A percentile compares a stretch with the other conserved stretches of the same genome.
Evolutionary conservation across 2,113 vertebrate genomes (phyloP).

Genomic region (Cheirogaleus medius): DNA sequence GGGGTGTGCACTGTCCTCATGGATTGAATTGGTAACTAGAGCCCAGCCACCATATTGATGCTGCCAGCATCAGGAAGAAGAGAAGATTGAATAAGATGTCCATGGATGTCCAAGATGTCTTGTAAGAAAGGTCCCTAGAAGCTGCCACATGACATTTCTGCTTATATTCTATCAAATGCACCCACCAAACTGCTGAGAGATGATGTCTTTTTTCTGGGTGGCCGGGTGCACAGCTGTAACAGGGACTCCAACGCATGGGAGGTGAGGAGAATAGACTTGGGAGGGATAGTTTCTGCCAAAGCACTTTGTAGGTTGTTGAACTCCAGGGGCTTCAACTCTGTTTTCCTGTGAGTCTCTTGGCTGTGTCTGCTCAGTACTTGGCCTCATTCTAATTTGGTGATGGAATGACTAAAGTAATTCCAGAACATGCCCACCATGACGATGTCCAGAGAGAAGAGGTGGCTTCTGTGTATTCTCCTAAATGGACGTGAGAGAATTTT

Average conservation of each 20-base stretch:
- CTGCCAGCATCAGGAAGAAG: not conserved
- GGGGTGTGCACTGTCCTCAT: too few species aligned
- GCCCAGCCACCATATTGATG: not conserved
- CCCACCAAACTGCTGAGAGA: not conserved
- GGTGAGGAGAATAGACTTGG: not conserved
- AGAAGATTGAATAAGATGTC: not conserved
- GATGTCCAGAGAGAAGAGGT: not conserved
- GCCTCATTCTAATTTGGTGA: constrained; percentile 2
- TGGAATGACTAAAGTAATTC: not conserved
- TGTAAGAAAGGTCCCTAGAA: not conserved
- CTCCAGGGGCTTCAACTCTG: not conserved
- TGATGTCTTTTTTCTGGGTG: not conserved
- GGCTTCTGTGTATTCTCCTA: not conserved
- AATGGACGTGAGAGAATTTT: not conserved
- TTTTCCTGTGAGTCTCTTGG: not conserved
- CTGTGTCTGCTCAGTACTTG: not conserved
- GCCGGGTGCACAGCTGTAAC: not conserved
- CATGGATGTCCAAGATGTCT: not conserved
- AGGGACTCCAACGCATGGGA: not conserved
- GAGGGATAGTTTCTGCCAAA: not conserved
- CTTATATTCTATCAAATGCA: not conserved
- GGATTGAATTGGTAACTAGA: not conserved
- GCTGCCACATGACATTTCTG: not conserved
- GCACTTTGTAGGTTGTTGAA: not conserved
- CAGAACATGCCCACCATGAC: not conserved